Base-by-base conservation (phyloP, 2,113 vertebrate species). In the Cisticola juncidis region DNA sequence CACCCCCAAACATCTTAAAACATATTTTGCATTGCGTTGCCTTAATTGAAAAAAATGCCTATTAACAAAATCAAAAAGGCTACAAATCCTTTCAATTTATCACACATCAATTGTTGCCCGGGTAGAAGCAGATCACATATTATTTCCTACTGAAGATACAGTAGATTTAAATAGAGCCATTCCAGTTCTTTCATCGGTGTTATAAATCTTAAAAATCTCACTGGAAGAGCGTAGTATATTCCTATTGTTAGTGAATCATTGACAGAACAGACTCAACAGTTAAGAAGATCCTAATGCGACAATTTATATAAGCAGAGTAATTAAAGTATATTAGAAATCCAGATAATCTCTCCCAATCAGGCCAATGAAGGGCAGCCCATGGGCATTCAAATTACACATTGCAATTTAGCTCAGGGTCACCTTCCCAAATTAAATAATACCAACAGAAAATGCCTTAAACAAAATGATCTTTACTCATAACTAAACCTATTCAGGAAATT, bases 291-390 rank as follows among this genome's bases (percentile, higher is more conserved):
- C 83, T 95, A 95, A 95, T 91, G 65, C 65, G 86, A 95, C 73
- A 81, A 89, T 91, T 95, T 95, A 95, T 92, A 94, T 53, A 96
- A 94, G 53, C 73, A 57, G 70, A 89, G 73, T 87, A 95, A 96
- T 95, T 96, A 95, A 96, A 81, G 53, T 85, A 86, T 89, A 94
- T 94, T 92, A 92, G 81, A 96, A 95, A 95, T 57, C 84, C 86
- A 97, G 90, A 87, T 89, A 91, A 96, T 85, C 69, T 94, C 70
- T 65, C 74, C 81, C 89, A 95, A 42, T 89, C 93, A 95, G 85
- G 83, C 73, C 54, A 78, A 60, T 35, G 58, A 94, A 95, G 70
- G 69, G 77, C 64, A 86, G 81, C 89, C 84, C 81, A 89, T 71
- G 65, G 73, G 77, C 73, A 97, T 81, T 91, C 73, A 84, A 81